Conservation (phyloP, 2,888 invertebrate species). For the Polydrusus tereticollis region DNA sequence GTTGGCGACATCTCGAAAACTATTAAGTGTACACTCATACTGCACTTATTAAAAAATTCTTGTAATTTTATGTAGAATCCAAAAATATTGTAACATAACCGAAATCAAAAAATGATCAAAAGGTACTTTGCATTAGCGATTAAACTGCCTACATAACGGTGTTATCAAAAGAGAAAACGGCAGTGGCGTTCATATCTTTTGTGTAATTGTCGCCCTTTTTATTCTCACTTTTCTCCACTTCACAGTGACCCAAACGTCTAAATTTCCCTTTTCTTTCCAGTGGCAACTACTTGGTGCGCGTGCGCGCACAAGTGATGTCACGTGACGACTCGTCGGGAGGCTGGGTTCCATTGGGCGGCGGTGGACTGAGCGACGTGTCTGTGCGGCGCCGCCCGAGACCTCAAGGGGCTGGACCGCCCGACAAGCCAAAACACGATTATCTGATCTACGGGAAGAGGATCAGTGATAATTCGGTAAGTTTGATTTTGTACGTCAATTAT, state of each 20-base stretch:
- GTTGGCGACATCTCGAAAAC: too few species aligned
- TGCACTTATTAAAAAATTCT: too few species aligned
- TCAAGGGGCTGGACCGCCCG: slow-evolving; percentile 61
- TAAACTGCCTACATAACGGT: too few species aligned
- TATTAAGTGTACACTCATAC: too few species aligned
- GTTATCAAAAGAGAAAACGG: too few species aligned
- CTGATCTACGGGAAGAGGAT: slow-evolving; percentile 93
- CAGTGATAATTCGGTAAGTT: slow-evolving; percentile 89
- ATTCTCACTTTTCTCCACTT: neutral
- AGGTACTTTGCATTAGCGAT: too few species aligned
- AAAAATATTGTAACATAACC: too few species aligned
- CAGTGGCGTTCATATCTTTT: too few species aligned
- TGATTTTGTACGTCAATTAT: too few species aligned
- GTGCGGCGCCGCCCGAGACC: slow-evolving; percentile 80
- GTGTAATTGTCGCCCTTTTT: neutral
- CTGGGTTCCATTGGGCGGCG: slow-evolving; percentile 94
- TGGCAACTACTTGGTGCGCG: slow-evolving; percentile 93
- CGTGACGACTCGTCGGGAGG: slow-evolving; percentile 97
- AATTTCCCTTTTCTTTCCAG: slow-evolving; percentile 69
- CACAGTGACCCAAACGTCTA: neutral
- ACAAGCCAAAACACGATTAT: slow-evolving; percentile 85
- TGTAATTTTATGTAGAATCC: too few species aligned
- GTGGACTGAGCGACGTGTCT: slow-evolving; percentile 94
- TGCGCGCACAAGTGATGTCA: slow-evolving; percentile 99
- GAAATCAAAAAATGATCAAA: too few species aligned